phyloP scores from a whole-genome alignment of 2,888 invertebrate species.

The Agelastica alni region DNA sequence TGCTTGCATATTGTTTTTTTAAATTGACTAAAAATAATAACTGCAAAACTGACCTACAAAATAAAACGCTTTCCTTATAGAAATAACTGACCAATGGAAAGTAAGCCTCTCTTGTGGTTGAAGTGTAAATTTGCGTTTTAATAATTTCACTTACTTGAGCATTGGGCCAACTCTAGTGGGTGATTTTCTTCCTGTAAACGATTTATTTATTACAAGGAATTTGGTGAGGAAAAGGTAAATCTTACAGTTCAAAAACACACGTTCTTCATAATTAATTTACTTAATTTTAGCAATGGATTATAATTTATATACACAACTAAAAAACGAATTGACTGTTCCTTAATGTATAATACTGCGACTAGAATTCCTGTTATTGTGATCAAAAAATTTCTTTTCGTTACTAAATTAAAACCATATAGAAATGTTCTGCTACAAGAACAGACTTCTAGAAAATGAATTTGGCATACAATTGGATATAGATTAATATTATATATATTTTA shows the following conservation, averaged over 20 bases:
- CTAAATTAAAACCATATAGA: conserved; percentile 25
- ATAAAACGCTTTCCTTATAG: no score
- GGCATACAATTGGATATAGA: conserved; percentile 55
- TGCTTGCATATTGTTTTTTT: no score
- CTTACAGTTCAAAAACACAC: conserved; percentile 58
- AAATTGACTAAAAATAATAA: no score
- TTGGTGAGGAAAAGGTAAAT: conserved; percentile 21
- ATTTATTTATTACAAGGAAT: no score
- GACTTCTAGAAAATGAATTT: conserved; percentile 50
- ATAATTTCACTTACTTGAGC: no score
- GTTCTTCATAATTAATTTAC: conserved; percentile 52
- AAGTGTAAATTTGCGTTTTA: no score
- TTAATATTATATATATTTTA: conserved; percentile 49
- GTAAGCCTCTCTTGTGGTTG: no score
- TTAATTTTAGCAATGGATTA: conserved; percentile 54
- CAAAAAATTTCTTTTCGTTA: conserved; percentile 13
- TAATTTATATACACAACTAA: conserved; percentile 56
- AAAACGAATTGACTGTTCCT: conserved; percentile 55
- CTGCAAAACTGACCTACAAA: no score
- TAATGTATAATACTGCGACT: conserved; percentile 50
- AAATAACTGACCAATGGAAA: no score
- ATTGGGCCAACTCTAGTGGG: no score
- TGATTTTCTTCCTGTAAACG: no score
- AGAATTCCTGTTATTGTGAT: conserved; percentile 48
- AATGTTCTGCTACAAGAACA: conserved; percentile 45